A percentile compares a stretch with the other conserved stretches of the same genome.
Conservation (phyloP, 1,140 invertebrate species). For the Bradysia coprophila region DNA sequence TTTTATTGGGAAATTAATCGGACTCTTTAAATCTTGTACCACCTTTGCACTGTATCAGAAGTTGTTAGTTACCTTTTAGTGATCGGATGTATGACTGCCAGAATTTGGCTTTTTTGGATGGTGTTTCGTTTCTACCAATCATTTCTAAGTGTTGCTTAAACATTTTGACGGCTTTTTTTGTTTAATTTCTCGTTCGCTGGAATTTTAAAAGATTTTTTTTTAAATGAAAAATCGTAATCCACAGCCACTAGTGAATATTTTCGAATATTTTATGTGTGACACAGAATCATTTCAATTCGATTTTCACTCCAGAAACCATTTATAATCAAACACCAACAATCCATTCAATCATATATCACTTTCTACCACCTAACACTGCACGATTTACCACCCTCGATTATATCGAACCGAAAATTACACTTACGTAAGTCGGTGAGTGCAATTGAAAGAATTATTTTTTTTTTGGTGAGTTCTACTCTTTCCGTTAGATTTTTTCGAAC, state of each 20-base stretch:
- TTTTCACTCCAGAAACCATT: too few relatives aligned
- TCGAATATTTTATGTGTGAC: neutral
- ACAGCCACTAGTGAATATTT: neutral
- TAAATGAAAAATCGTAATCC: neutral
- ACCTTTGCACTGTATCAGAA: too few relatives aligned
- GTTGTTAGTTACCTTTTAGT: conserved; percentile 48
- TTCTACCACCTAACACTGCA: too few relatives aligned
- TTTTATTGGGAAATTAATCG: conserved; percentile 18
- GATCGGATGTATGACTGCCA: conserved; percentile 82
- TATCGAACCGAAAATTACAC: too few relatives aligned
- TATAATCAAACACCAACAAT: too few relatives aligned
- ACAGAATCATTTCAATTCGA: too few relatives aligned
- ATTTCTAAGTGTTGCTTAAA: conserved; percentile 80
- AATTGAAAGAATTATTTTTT: neutral
- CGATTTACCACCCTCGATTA: too few relatives aligned
- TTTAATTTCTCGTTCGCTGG: conserved; percentile 35
- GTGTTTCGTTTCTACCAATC: conserved; percentile 78
- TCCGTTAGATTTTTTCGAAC: neutral
- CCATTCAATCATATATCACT: too few relatives aligned
- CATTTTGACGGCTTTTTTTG: conserved; percentile 58
- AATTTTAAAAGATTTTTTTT: conserved; percentile 25
- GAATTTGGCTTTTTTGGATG: conserved; percentile 80
- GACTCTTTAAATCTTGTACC: conserved; percentile 1
- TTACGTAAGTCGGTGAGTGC: neutral
- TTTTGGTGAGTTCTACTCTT: neutral